Base-by-base conservation (phyloP, 2,797 vertebrate genomes). In the Intellagama lesueurii region DNA sequence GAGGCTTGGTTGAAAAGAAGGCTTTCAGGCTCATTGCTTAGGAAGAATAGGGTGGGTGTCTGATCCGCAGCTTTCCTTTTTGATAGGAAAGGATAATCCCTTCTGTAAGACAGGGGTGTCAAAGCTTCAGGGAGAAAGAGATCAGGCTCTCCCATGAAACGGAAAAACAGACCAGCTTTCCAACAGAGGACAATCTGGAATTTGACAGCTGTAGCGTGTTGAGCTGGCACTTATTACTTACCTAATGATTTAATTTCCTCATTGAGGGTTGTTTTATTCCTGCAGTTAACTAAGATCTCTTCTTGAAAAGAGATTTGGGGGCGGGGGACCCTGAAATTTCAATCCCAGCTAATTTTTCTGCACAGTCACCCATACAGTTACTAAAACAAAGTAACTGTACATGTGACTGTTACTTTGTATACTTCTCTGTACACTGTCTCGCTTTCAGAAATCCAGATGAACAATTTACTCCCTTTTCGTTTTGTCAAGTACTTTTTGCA, bases 61-160 rank as follows among this genome's bases (percentile, higher is more conserved):
- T 95, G 95, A 94, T 95, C 93, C 68, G 88, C 95, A 95, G 95
- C 93, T 96, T 94, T 95, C 76, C 94, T 93, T 96, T 89, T 95
- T 95, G 94, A 96, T 93, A 95, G 91, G 87, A 4, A 75, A 91
- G 95, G 96, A 97, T 97, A 95, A 97, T 96, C 94, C 93, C 91
- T 88, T 94, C 94, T 91, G 96, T 94, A 94, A 94, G 92, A 92
- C 92, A 91, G 88, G 93, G 93, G 94, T 95, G 93, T 95, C 93
- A 96, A 94, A 94, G 92, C 85, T 91, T 93, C 93, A 92, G 89
- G 90, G 94, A 93, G 93, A 96, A 94, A 70, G 91, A 95, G 93
- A 91, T 93, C 92, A 30, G 80, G 88, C 91, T 93, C 92, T 94
- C 92, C 93, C 92, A 89, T 91, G 93, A 93, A 85, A 89, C 82